Base-by-base conservation (phyloP, 2,113 vertebrate species). In the Rhagologus leucostigma region DNA sequence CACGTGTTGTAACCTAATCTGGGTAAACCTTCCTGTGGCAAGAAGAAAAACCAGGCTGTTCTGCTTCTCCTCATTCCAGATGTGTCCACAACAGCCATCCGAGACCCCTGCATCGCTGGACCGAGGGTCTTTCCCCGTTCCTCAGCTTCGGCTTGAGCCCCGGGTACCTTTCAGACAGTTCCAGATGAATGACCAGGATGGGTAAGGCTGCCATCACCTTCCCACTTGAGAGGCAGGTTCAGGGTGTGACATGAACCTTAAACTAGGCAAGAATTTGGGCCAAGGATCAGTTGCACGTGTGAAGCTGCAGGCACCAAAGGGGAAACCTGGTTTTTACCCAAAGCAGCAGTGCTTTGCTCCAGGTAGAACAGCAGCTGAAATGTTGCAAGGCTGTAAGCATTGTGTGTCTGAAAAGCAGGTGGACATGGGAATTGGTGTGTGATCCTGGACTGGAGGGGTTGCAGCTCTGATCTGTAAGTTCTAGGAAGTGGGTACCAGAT, bases 31-130 rank as follows among this genome's bases (percentile, higher is more conserved):
- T 71, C 47, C 30, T 55, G 32, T 53, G 69, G 11, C 26, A 47
- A 75, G 50, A 70, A 73, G 12, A 4, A 49, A 75, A 86, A 49
- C 0, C 20, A 67, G 35, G 11, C 37, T 92, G 0, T 75, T 90
- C 33, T 37, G 37, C 23, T 83, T 24, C 42, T 6, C 53, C 65
- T 27, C 71, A 2, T 96, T 98, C 84, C 97, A 99, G 99, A 99
- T 99, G 99, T 99, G 99, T 94, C 98, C 99, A 32, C 99, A 99
- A 30, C 99, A 99, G 89, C 98, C 98, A 4, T 96, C 98, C 6
- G 99, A 99, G 92, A 96, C 98, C 91, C 97, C 98, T 74, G 97
- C 97, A 46, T 32, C 98, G 0, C 91, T 95, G 85, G 99, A 99
- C 27, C 98, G 98, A 37, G 98, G 97, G 55, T 97, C 99, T 39